Base-by-base conservation (phyloP, 2,888 invertebrate species). In the Phengaris alcon region DNA sequence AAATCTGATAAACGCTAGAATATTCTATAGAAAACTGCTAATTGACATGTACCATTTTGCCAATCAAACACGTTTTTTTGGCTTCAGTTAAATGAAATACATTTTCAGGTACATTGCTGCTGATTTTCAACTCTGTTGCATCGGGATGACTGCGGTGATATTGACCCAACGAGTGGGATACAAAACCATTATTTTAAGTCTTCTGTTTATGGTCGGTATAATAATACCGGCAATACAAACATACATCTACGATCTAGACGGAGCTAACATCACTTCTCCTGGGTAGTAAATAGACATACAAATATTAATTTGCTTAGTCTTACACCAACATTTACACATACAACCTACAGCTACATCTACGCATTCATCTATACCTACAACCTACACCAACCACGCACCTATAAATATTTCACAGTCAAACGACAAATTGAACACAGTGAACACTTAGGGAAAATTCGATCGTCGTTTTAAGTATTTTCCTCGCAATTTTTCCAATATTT, bases 81-180 rank as follows among this genome's bases (percentile, higher is more conserved):
- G 22, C 22, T 22, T 22, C 1, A 22, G 22, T 22, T 0, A 22
- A 22, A 22, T 22, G 22, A 22, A 22, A 22, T 22, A 52, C 68
- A n/a, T 5, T 76, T 76, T 0, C 76, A 87, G 87, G 87, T 86
- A 85, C 48, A 70, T 86, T 10, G 85, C 84, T 3, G 81, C 83
- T 3, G 87, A 87, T 77, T 84, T 85, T 81, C 86, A 87, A 74
- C 77, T 87, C 15, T 83, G 80, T 78, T 78, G 81, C 8, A 6
- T 84, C 1, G 84, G 85, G 0, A 51, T 84, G 51, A n/a, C 79
- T 0, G 51, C 83, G 12, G 80, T 80, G 54, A 51, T 82, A 35
- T 22, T 81, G 70, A 35, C 80, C 9, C 77, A 75, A 5, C 76
- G 74, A 7, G 51, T 68, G 3, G 75, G 64, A 7, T 74, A 73